Conservation (phyloP, 2,113 vertebrate species). For the Cichladusa arquata region DNA sequence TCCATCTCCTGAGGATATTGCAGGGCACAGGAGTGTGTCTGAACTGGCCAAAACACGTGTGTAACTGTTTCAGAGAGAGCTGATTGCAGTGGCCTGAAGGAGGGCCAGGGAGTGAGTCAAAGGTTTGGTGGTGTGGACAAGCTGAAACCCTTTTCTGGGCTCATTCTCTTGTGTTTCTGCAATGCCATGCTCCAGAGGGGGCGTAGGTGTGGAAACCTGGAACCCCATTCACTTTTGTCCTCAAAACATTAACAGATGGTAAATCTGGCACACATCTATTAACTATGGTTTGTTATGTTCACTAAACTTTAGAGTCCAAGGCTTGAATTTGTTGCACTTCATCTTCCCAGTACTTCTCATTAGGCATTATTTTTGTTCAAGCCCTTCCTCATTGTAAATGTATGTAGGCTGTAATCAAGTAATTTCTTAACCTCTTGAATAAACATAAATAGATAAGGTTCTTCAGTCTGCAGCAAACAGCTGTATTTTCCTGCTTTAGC, state of each 20-base stretch:
- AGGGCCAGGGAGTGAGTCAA: not conserved
- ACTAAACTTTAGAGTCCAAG: not conserved
- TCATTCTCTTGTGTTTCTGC: not conserved
- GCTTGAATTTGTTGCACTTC: not conserved
- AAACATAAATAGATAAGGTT: not conserved
- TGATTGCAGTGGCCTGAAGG: not conserved
- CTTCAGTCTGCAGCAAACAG: not conserved
- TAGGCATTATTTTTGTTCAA: not conserved
- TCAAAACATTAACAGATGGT: not conserved
- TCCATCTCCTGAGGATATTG: not conserved
- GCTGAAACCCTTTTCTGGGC: not conserved
- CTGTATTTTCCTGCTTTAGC: not conserved
- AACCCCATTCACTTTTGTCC: not conserved
- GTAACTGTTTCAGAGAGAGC: not conserved
- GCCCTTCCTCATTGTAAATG: not conserved
- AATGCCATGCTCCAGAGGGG: not conserved
- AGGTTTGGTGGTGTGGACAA: not conserved
- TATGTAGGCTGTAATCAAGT: not conserved
- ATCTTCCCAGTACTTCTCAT: not conserved
- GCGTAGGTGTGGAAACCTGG: accelerated
- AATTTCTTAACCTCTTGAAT: not conserved
- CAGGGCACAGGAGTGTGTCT: not conserved
- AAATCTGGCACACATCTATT: not conserved
- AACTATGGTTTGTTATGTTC: not conserved
- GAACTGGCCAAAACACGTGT: accelerated